Evolutionary conservation across 2,888 invertebrate species (phyloP), one percentile per base, ranked within the genome.

Genomic region (Orchesellides sinensis): DNA sequence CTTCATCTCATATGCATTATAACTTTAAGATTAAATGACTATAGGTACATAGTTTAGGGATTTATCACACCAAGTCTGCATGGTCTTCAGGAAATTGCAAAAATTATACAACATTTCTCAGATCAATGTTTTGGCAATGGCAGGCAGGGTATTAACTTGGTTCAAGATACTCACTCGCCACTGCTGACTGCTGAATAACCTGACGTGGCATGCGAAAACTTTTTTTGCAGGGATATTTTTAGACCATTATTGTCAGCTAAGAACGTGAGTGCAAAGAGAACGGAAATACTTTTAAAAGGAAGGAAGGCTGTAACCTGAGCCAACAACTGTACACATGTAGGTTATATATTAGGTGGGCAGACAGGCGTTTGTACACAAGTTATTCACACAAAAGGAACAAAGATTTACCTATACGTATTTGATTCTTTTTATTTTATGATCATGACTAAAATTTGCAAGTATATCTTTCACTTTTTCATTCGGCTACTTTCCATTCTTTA

Each of bases 161-260:
- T 61, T 61, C 1, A 45, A 61, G 8, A 49, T 40, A n/a, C 17
- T 32, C 19, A 19, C 35, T 4, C 14, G 19, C 19, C 35, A 17
- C 4, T 47, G 47, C 47, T n/a, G n/a, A n/a, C n/a, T 40, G 40
- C 40, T 49, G 19, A 54, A 47, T 59, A 79, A 45, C 54, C 72
- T 79, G 65, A 72, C 65, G 72, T 79, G 72, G 63, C 70, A 40
- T 70, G 63, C 19, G 40, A 75, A 75, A 75, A 29, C 25, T 2
- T 70, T 68, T 68, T 32, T 2, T 40, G 40, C 75, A 56, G 70
- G 56, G 72, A 72, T 79, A 79, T 79, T 79, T 79, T 79, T 79
- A 79, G 79, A 79, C 65, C 14, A 40, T 65, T 59, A 72, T 79
- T 79, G 65, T 72, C 79, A 65, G 63, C 72, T 63, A 65, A 47